Evolutionary conservation across 2,797 vertebrate species (phyloP), one percentile per base, ranked within the genome.

Genomic region (Pygocentrus nattereri): DNA sequence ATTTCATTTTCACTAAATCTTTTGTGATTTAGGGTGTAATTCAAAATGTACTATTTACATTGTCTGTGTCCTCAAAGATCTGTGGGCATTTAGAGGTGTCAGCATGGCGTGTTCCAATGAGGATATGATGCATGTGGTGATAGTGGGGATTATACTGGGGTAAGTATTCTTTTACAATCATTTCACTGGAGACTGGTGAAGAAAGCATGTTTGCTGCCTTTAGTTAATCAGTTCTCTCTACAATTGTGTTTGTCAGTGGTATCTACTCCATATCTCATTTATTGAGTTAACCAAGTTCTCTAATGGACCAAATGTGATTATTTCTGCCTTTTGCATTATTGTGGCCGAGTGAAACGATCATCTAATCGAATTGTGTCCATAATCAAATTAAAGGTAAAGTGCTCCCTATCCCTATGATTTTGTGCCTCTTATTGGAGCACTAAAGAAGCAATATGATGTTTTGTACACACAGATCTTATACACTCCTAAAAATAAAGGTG

Each of bases 141-240:
- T 84, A 50, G 72, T 84, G 62, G 78, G 62, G 44, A 12, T 84
- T 77, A 74, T 81, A 65, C 75, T 81, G 58, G 74, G 79, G 83
- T 84, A 54, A 84, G 83, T 38, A 62, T 13, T 62, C 27, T 31
- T 31, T 47, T 79, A 74, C n/a, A 79, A 54, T 23, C 41, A n/a
- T 76, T 76, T 67, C 58, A 64, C 34, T 34, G 34, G 44, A 18
- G 23, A 18, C 15, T 27, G 8, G 38, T 15, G n/a, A 44, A 68
- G 21, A 16, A 38, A 38, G 31, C 2, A 19, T 41, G 4, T n/a
- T 65, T 23, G 21, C n/a, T 49, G 19, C 21, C n/a, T 47, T 68
- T 15, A 44, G 44, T 49, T 70, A 50, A 52, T 80, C 18, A 27
- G n/a, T 27, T 74, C 54, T 49, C 30, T 56, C 23, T 80, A 41